These are phyloP conservation scores for Mesocentrotus franciscanus DNA, from an alignment of 53 echinoderm and acorn worm species.

Conservation along the genomic window DNA sequence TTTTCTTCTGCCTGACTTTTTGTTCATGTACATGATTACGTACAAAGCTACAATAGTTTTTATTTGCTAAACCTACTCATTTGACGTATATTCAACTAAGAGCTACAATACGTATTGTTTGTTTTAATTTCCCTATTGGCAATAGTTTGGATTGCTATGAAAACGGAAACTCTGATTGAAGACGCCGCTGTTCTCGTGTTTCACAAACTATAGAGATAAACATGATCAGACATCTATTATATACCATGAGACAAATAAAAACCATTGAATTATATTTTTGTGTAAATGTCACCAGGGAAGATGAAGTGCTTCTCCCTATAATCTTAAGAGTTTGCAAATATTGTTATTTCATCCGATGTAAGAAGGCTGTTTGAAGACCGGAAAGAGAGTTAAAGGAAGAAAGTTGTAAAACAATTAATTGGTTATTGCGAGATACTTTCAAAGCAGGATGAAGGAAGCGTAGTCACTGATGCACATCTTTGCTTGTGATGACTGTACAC, in stretches of 20 bases:
- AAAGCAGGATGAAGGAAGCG: neutral
- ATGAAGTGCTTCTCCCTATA: neutral
- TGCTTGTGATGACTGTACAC: neutral
- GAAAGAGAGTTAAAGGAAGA: neutral
- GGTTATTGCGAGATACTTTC: neutral
- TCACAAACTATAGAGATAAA: neutral
- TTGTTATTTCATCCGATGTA: neutral
- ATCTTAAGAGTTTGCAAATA: slow-evolving; percentile 19
- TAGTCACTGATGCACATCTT: neutral
- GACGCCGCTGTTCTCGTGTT: neutral
- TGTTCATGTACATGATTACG: neutral
- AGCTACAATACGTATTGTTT: neutral
- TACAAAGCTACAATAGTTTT: too few relatives aligned
- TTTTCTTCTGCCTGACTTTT: neutral
- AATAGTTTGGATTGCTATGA: neutral
- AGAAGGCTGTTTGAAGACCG: neutral
- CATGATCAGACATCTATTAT: neutral
- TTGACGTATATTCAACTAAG: neutral
- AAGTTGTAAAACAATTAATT: neutral
- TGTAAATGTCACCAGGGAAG: neutral
- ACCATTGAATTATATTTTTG: slow-evolving; percentile 6
- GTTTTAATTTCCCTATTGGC: neutral
- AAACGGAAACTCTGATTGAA: neutral
- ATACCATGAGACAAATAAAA: neutral
- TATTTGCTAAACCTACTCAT: neutral